Evolutionary conservation across 2,888 invertebrate genomes (phyloP), one percentile per base, ranked within the genome.

Genomic region (Polydrusus cervinus): DNA sequence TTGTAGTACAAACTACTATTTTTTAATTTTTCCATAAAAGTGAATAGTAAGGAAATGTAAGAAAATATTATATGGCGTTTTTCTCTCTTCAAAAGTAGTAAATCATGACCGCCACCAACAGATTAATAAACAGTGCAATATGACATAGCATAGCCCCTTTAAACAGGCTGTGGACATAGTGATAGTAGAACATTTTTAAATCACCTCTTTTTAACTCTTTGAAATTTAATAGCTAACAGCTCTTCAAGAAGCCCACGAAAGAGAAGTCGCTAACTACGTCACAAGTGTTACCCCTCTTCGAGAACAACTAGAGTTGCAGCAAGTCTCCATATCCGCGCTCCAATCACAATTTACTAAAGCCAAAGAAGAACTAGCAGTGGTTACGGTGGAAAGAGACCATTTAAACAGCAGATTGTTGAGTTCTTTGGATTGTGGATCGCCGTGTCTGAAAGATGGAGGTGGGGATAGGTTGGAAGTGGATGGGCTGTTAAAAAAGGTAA

Each of bases 231-330:
- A 95, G 92, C 88, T 95, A 47, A 94, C 93, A 86, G 93, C 93
- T 9, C 89, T 93, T 6, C 93, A 93, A 87, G 88, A 92, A 80
- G 92, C 93, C 3, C 93, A 93, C 82, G 93, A 93, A 84, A 90
- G 92, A 77, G 94, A 94, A 84, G 85, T 94, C 61, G 89, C 91
- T 84, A 91, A 92, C 75, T 92, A 91, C 88, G 90, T 92, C 80
- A 87, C 90, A 84, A 90, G 90, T 80, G 84, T 91, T 2, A 89
- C 89, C 67, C 90, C 91, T 0, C 83, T 91, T 38, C 88, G 90
- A 80, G 90, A 91, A 78, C 91, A 91, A 81, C 87, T 91, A 45
- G 91, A 91, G 82, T 86, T 90, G 13, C 88, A 91, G 30, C 90
- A 90, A 79, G 86, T 89, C n/a, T 90, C 91, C 0, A 88, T 91